Conservation (phyloP, 2,888 invertebrate species). For the Penaeus monodon region DNA sequence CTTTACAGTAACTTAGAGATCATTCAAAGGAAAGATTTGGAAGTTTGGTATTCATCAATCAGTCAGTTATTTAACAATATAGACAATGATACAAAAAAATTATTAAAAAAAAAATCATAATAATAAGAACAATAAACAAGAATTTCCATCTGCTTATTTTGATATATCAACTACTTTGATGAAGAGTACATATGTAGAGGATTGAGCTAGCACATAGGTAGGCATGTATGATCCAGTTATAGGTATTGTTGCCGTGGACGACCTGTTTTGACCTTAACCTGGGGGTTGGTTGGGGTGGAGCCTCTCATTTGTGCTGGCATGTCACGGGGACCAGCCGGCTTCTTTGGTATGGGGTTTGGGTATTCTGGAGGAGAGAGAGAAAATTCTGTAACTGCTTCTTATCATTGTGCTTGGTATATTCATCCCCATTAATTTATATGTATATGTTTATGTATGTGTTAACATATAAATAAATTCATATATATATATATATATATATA, state of each 20-base stretch:
- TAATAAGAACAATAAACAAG: not conserved
- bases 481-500: too few relatives aligned
- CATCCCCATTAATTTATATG: too few relatives aligned
- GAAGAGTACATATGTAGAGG: not conserved
- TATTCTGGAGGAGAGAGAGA: constrained; percentile 38
- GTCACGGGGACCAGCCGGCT: constrained; percentile 53
- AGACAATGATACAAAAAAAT: not conserved
- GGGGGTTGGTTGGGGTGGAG: constrained; percentile 25
- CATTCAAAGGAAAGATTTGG: constrained; percentile 4
- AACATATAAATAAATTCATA: too few relatives aligned
- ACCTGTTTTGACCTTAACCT: constrained; percentile 26
- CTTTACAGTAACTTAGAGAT: not conserved
- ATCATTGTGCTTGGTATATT: not conserved
- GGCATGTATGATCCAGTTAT: constrained; percentile 3
- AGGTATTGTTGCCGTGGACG: constrained; percentile 51
- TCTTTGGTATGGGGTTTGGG: constrained; percentile 57
- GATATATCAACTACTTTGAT: not conserved
- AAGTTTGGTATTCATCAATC: not conserved
- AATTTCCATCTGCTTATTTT: not conserved
- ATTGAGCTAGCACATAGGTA: not conserved
- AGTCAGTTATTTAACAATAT: not conserved
- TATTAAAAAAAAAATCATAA: not conserved
- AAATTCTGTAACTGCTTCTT: not conserved
- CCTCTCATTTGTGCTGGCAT: constrained; percentile 40
- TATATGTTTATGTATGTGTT: too few relatives aligned